phyloP scores from a whole-genome alignment of 2,888 invertebrate genomes.

The Noctua fimbriata region DNA sequence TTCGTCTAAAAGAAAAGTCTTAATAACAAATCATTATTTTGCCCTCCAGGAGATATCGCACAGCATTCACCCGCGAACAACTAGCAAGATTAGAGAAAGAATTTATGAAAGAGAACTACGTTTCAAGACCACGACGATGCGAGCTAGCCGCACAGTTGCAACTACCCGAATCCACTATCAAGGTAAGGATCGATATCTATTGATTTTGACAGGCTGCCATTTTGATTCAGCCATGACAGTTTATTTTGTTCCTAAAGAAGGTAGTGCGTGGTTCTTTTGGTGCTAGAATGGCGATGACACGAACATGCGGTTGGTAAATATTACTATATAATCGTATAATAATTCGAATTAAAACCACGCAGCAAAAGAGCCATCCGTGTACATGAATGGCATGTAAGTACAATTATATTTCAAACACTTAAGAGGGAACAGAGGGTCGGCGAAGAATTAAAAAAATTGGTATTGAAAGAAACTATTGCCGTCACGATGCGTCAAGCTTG shows the following conservation, averaged over 20 bases:
- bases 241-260: background rate
- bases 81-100: slow-evolving; percentile 97
- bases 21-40: background rate
- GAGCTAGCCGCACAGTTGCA: slow-evolving; percentile 98
- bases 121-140: slow-evolving; percentile 97
- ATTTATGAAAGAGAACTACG: slow-evolving; percentile 99
- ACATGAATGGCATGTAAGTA: background rate
- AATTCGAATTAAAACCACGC: background rate
- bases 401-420: too few relatives aligned
- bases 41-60: slow-evolving; percentile 94
- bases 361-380: background rate
- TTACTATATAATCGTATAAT: background rate
- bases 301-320: background rate
- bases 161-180: slow-evolving; percentile 99
- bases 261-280: background rate
- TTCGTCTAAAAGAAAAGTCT: background rate
- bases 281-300: background rate
- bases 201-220: background rate
- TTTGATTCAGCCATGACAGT: background rate
- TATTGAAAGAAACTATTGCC: too few relatives aligned
- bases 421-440: too few relatives aligned
- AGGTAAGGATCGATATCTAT: slow-evolving; percentile 91
- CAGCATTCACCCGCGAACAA: slow-evolving; percentile 99
- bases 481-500: too few relatives aligned
- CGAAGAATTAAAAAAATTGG: too few relatives aligned